Percentiles rank a stretch among this genome's conserved stretches.
phyloP scores from a whole-genome alignment of 2,797 vertebrate genomes.

The Pipistrellus pipistrellus region DNA sequence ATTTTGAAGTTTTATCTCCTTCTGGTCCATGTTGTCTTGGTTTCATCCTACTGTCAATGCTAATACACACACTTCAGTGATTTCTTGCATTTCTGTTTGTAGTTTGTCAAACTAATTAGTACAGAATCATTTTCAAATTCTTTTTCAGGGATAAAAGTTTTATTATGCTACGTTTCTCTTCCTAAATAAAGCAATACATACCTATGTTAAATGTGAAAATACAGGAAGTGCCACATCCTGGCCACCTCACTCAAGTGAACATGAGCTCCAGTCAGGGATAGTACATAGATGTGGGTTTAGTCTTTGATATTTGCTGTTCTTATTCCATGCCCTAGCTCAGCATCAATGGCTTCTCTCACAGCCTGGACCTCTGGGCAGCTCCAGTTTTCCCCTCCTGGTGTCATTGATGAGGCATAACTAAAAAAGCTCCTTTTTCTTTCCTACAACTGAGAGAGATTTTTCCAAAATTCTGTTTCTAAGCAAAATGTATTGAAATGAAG shows the following conservation, averaged over 20 bases:
- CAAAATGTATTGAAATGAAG: not conserved
- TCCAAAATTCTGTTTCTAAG: not conserved
- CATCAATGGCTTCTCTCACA: not conserved
- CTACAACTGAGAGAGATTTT: not conserved
- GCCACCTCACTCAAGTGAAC: not conserved
- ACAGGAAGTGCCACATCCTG: not conserved
- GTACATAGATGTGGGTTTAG: not conserved
- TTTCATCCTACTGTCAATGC: not conserved
- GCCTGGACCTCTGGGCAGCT: not conserved
- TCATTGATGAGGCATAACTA: not conserved
- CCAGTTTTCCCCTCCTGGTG: not conserved
- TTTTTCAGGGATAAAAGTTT: not conserved
- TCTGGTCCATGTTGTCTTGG: not conserved
- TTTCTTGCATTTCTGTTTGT: not conserved
- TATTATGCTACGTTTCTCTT: not conserved
- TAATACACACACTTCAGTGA: not conserved
- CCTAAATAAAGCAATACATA: not conserved
- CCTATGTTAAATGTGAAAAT: not conserved
- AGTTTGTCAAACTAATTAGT: constrained; percentile 9
- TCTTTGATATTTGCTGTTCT: not conserved
- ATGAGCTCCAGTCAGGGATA: not conserved
- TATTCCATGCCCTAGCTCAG: too few relatives aligned
- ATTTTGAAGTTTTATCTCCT: not conserved
- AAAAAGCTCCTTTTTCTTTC: not conserved
- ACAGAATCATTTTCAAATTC: not conserved